phyloP scores from a whole-genome alignment of 2,113 vertebrate species.

The Andinoacara biseriatus region DNA sequence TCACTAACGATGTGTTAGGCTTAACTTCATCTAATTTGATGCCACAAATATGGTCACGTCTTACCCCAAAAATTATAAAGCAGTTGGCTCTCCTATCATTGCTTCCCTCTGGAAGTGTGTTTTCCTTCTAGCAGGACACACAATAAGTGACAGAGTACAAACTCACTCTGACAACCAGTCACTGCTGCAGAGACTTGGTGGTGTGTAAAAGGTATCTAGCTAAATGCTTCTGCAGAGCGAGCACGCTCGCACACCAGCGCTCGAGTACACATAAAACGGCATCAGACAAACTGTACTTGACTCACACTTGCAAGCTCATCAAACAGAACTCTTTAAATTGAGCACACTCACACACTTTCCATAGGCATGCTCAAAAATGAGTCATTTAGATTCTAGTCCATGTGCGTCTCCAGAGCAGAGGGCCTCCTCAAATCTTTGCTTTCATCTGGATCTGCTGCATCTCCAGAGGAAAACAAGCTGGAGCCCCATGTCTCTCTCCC shows the following conservation, averaged over 20 bases:
- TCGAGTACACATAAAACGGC: constrained; percentile 44
- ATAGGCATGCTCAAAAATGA: constrained; percentile 22
- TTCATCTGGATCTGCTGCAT: constrained; percentile 64
- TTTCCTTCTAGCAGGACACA: constrained; percentile 30
- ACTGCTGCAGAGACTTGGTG: constrained; percentile 26
- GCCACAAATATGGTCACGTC: background rate
- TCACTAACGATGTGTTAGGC: too few species aligned
- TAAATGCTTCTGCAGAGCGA: constrained; percentile 33
- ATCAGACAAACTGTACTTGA: constrained; percentile 64
- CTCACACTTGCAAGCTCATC: constrained; percentile 58
- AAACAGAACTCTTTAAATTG: constrained; percentile 55
- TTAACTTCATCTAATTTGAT: too few species aligned
- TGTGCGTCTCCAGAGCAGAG: constrained; percentile 38
- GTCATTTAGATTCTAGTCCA: constrained; percentile 65
- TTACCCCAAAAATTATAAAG: constrained; percentile 8
- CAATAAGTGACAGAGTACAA: constrained; percentile 62
- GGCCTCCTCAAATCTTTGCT: constrained; percentile 56
- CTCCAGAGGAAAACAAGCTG: constrained; percentile 54
- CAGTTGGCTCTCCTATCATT: constrained; percentile 38
- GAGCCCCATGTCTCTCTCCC: constrained; percentile 37
- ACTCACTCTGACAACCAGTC: constrained; percentile 56
- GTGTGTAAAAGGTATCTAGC: constrained; percentile 48
- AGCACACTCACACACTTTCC: constrained; percentile 31
- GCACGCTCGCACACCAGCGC: background rate
- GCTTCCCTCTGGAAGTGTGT: constrained; percentile 15